Base-by-base conservation (phyloP, 2,888 invertebrate genomes). In the Arctia plantaginis region DNA sequence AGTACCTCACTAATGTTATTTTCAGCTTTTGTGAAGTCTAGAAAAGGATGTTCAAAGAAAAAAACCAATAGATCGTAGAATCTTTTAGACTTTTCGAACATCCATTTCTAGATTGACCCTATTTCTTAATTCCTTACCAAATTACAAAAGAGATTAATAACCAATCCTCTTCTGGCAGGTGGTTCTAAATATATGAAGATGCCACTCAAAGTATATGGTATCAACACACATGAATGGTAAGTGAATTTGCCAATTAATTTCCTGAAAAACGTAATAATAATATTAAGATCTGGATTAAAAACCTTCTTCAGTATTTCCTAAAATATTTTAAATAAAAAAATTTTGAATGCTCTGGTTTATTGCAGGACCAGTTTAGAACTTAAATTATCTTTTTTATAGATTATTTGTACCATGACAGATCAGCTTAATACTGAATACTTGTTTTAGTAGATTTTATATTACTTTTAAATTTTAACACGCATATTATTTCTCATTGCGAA, bases 81-180 rank as follows among this genome's bases (percentile, higher is more conserved):
- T n/a, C n/a, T 44, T 44, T 12, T 1, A 44, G 7, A 20, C 6
- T 47, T 7, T 47, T 47, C 1, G 18, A 20, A 47, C 20, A 47
- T 18, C 13, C 47, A 0, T 47, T 47, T 47, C 18, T 47, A 47
- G 47, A 55, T 55, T 55, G 23, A 1, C 3, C 3, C 20, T 51
- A 1, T n/a, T n/a, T 6, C 0, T 51, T 73, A 1, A 0, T 30
- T 30, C 30, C 88, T 90, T 85, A 96, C 96, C 91, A 96, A 87
- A 81, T 94, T 96, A 76, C 91, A 91, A 82, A 96, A 96, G 30
- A 96, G 83, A 78, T 95, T 95, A 59, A 95, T 89, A 23, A 96
- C 90, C 20, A 96, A 83, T 3, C 94, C 92, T 84, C 96, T 87
- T 74, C 96, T 90, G 47, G 91, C 90, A 0, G 95, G 94, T 0